Conservation (phyloP, 2,113 vertebrate genomes). For the Oryzias woworae region DNA sequence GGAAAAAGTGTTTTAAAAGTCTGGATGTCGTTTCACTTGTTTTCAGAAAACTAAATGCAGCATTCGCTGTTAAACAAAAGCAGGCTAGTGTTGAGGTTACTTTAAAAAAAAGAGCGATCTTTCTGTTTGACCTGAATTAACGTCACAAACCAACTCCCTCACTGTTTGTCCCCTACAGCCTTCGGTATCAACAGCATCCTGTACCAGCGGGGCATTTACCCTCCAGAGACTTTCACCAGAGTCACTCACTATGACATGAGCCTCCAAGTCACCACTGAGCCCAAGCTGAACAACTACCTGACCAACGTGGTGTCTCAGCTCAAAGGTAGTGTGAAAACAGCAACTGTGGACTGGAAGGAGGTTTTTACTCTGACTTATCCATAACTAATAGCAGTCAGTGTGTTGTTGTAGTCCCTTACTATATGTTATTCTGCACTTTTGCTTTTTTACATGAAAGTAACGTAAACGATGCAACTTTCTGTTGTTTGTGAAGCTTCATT, state of each 20-base stretch:
- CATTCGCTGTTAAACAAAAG: no score
- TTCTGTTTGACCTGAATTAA: background rate
- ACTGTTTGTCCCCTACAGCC: constrained; percentile 64
- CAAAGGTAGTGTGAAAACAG: constrained; percentile 77
- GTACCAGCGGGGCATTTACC: constrained; percentile 95
- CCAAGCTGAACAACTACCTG: constrained; percentile 89
- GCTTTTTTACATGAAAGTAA: no score
- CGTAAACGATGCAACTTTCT: no score
- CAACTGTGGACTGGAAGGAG: no score
- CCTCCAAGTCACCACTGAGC: constrained; percentile 88
- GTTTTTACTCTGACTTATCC: no score
- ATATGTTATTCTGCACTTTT: no score
- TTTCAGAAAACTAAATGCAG: background rate
- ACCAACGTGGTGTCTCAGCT: constrained; percentile 90
- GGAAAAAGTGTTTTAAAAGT: background rate
- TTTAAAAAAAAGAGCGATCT: no score
- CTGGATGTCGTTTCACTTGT: no score
- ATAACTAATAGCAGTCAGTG: no score
- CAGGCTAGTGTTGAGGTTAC: no score
- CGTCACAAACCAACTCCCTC: background rate
- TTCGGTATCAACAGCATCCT: constrained; percentile 98
- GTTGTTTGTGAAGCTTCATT: no score
- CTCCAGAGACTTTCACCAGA: constrained; percentile 89
- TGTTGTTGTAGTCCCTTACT: no score
- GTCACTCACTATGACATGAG: constrained; percentile 93